Evolutionary conservation across 2,797 vertebrate genomes (phyloP), one percentile per base, ranked within the genome.

Genomic region (Phyllotis vaccarum): DNA sequence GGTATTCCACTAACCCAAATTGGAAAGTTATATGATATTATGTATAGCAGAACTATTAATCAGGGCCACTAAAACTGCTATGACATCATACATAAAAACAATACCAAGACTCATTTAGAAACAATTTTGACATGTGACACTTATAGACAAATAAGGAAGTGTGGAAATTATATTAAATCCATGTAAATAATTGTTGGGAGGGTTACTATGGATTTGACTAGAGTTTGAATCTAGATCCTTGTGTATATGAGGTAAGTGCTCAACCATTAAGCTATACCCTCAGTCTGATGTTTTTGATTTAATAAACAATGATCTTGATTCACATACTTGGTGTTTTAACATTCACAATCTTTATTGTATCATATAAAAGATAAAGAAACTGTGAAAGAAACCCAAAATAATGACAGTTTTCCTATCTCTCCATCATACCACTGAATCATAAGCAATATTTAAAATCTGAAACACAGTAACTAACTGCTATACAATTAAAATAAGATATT

Each of bases 241-340:
- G 5, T 56, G 14, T 56, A 56, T 72, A 29, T 29, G 24, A 72
- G n/a, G 4, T 43, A 66, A 66, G 43, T 49, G 3, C n/a, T 9
- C n/a, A 40, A 13, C 34, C n/a, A 54, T 10, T 56, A 22, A 54
- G 2, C 24, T 54, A 56, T 29, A 87, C 31, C 10, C 17, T 54
- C 10, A 37, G 46, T 1, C 16, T 72, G 13, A 70, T 10, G 14
- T 17, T 56, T 90, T 81, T 70, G 40, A 52, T 22, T 93, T 86
- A 94, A 74, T 83, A 74, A 27, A 40, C 37, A 60, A 80, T 13
- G 37, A n/a, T 89, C 46, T 64, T 86, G 79, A 87, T 40, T 76
- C n/a, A 81, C 46, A 34, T 70, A 43, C 74, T 70, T 95, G 49
- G 31, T 83, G 52, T 86, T 75, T 95, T 96, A 82, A 89, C 87